These are phyloP conservation scores for Falco concolor DNA, from an alignment of 2,797 vertebrate species.

Conservation along the genomic window DNA sequence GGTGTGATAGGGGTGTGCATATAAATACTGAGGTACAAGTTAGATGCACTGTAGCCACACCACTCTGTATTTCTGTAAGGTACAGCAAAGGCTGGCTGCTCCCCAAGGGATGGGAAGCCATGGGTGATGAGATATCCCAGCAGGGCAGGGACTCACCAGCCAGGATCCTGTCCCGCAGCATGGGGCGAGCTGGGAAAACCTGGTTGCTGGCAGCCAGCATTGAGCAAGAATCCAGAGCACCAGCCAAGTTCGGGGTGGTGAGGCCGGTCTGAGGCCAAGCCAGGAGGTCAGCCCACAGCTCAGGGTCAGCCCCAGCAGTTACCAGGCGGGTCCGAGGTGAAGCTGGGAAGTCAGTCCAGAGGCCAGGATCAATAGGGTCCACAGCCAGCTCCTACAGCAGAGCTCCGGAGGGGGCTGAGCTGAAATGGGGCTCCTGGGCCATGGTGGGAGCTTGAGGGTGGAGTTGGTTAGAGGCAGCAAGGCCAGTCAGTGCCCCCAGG, in stretches of 20 bases:
- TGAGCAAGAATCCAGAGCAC: background rate
- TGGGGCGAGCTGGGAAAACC: background rate
- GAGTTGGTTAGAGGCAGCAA: background rate
- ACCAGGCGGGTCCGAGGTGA: background rate
- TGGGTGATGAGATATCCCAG: background rate
- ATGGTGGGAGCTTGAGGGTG: background rate
- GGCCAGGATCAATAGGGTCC: background rate
- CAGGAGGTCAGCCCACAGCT: background rate
- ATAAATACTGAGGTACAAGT: background rate
- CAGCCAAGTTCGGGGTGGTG: background rate
- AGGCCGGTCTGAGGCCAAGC: background rate
- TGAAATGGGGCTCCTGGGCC: background rate
- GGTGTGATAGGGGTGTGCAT: rapidly evolving
- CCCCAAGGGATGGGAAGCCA: background rate
- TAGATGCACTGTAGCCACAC: background rate
- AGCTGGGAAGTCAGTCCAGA: background rate
- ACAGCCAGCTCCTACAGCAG: background rate
- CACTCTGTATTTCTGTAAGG: background rate
- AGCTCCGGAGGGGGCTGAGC: background rate
- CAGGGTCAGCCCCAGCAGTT: background rate
- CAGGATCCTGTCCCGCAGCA: background rate
- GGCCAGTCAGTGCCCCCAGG: background rate
- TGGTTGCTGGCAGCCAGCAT: background rate
- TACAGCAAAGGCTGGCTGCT: background rate
- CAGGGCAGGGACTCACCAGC: background rate